phyloP scores from a whole-genome alignment of 2,888 invertebrate species.

The Peribatodes rhomboidaria region DNA sequence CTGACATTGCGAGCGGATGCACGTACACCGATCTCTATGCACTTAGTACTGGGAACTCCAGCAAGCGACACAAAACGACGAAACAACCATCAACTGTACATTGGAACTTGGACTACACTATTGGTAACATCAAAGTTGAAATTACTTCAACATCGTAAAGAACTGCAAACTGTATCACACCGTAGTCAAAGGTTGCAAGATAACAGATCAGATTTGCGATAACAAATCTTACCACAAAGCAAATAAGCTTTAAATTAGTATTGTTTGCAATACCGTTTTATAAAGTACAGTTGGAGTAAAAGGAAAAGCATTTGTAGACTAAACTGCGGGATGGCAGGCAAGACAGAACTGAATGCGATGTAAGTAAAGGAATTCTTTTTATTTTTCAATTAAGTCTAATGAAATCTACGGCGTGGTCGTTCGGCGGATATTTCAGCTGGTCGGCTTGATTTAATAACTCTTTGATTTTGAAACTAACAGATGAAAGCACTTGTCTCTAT shows the following conservation, averaged over 20 bases:
- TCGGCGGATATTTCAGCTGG: constrained; percentile 50
- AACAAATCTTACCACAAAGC: constrained; percentile 43
- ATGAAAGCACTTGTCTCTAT: neutral
- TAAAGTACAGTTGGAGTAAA: constrained; percentile 39
- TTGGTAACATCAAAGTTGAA: constrained; percentile 45
- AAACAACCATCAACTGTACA: constrained; percentile 43
- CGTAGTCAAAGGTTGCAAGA: constrained; percentile 56
- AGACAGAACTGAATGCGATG: constrained; percentile 70
- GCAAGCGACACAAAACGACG: constrained; percentile 48
- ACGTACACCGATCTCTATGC: constrained; percentile 82
- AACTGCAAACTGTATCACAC: constrained; percentile 47
- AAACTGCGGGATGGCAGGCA: constrained; percentile 71
- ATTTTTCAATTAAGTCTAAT: constrained; percentile 78
- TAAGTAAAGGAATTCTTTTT: constrained; percentile 76
- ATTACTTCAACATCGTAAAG: constrained; percentile 37
- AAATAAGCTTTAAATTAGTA: constrained; percentile 44
- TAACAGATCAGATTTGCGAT: constrained; percentile 36
- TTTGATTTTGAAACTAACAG: constrained; percentile 25
- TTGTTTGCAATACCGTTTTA: constrained; percentile 35
- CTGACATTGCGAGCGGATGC: constrained; percentile 80
- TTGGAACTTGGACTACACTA: constrained; percentile 46
- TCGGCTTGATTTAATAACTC: constrained; percentile 44
- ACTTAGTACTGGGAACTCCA: constrained; percentile 71
- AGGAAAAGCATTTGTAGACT: constrained; percentile 71
- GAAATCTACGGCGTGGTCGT: constrained; percentile 62